Base-by-base conservation (phyloP, 2,797 vertebrate species). In the Carapus acus region DNA sequence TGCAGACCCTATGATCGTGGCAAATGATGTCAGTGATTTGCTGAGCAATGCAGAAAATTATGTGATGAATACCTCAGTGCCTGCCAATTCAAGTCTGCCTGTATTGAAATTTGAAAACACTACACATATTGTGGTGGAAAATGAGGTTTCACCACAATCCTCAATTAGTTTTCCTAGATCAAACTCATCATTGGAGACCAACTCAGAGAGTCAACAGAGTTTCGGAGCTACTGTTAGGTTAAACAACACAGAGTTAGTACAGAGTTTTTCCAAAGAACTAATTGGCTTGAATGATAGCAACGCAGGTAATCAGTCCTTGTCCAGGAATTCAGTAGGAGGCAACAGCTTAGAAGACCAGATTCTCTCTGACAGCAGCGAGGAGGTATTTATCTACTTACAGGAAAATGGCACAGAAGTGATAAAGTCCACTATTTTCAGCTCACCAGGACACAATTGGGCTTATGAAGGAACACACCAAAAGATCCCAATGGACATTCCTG, bases 341-440 rank as follows among this genome's bases (percentile, higher is more conserved):
- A 57, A 1, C 39, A 59, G 33, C 46, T 67, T 53, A 31, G 65
- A 78, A 7, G 48, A 73, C 14, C 15, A 49, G 0, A 11, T 4
- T 18, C 13, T 13, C 40, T 67, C 62, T 7, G 73, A 78, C 1
- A 79, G 59, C 45, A 61, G 2, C 16, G 83, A 89, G 43, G 84
- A 90, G 51, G 62, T 90, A 4, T 15, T 76, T 6, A 90, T 91
- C 64, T 88, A 84, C 64, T 71, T 90, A 16, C 69, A 77, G 50
- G 76, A 78, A 46, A 84, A 85, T 51, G 60, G 44, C 2, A 82
- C 71, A 8, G 47, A 83, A 20, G 79, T 42, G 19, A 86, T 90
- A 29, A 76, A 84, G 73, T 85, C 82, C 29, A 83, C 58, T 11
- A 63, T 75, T 2, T 40, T 90, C 18, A 74, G 85, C 60, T 66